Percentiles rank a stretch among this genome's conserved stretches.
Conservation (phyloP, 2,113 vertebrate genomes). For the Pogonocichla stellata region DNA sequence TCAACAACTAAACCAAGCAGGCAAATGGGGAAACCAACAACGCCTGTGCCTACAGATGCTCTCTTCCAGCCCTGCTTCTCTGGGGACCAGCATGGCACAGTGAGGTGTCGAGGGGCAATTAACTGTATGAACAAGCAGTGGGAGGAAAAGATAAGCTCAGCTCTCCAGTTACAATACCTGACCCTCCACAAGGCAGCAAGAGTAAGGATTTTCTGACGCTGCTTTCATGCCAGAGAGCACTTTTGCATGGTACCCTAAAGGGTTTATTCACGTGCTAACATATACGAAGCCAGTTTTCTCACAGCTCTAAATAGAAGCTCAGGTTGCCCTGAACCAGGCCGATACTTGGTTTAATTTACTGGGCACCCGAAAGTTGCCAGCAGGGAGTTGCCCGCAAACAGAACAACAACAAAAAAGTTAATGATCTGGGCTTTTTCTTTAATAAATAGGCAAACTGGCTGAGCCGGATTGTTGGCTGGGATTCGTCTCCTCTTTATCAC, state of each 20-base stretch:
- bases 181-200: background rate
- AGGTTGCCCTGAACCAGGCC: conserved; percentile 41
- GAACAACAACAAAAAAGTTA: conserved; percentile 85
- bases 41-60: conserved; percentile 31
- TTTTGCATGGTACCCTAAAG: background rate
- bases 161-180: background rate
- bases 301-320: background rate
- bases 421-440: conserved; percentile 85
- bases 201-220: background rate
- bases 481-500: conserved; percentile 69
- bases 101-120: background rate
- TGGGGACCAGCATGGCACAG: background rate
- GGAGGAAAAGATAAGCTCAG: background rate
- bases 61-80: conserved; percentile 18
- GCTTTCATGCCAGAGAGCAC: background rate
- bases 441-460: conserved; percentile 86
- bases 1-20: background rate
- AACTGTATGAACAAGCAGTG: background rate
- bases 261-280: background rate
- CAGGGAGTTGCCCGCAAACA: conserved; percentile 80
- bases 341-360: conserved; percentile 76
- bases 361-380: conserved; percentile 77
- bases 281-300: conserved; percentile 13
- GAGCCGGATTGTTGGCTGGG: conserved; percentile 79
- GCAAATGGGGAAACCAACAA: background rate